phyloP scores from a whole-genome alignment of 2,888 invertebrate species.

The Papilio demoleus region DNA sequence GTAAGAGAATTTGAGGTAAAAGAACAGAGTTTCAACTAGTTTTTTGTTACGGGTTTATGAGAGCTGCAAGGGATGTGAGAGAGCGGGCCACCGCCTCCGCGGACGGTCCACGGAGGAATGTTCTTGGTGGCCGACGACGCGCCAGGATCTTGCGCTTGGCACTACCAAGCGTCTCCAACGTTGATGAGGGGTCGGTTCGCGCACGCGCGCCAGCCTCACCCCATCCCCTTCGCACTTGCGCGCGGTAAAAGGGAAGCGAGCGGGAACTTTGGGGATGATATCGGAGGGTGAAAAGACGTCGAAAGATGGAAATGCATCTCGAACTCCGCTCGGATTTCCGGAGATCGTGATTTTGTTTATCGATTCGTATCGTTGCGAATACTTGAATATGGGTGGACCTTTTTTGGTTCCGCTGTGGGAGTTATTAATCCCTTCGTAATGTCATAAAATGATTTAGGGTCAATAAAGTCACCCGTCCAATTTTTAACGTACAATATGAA shows the following conservation, averaged over 20 bases:
- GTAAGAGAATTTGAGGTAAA: constrained; percentile 23
- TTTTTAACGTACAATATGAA: constrained; percentile 57
- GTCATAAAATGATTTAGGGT: constrained; percentile 69
- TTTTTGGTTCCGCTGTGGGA: constrained; percentile 56
- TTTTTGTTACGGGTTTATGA: constrained; percentile 46
- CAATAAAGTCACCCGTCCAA: constrained; percentile 55
- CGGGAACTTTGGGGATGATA: constrained; percentile 73
- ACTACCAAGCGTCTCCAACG: constrained; percentile 74
- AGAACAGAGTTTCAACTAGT: constrained; percentile 48
- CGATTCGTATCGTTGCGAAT: constrained; percentile 73
- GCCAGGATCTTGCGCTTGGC: constrained; percentile 73
- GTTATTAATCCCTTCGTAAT: constrained; percentile 76
- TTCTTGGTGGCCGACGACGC: constrained; percentile 69
- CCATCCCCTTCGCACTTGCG: constrained; percentile 62
- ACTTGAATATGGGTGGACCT: constrained; percentile 57
- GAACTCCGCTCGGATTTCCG: constrained; percentile 82
- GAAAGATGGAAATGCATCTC: constrained; percentile 83
- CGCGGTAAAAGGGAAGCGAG: constrained; percentile 52
- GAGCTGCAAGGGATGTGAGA: constrained; percentile 69
- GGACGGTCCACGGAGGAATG: constrained; percentile 81
- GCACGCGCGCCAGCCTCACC: constrained; percentile 66
- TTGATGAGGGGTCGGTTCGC: constrained; percentile 77
- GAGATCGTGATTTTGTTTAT: constrained; percentile 82
- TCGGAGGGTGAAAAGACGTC: constrained; percentile 81
- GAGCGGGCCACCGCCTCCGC: constrained; percentile 79